These are phyloP conservation scores for Mola mola DNA, from an alignment of 2,113 vertebrate species.

Conservation along the genomic window DNA sequence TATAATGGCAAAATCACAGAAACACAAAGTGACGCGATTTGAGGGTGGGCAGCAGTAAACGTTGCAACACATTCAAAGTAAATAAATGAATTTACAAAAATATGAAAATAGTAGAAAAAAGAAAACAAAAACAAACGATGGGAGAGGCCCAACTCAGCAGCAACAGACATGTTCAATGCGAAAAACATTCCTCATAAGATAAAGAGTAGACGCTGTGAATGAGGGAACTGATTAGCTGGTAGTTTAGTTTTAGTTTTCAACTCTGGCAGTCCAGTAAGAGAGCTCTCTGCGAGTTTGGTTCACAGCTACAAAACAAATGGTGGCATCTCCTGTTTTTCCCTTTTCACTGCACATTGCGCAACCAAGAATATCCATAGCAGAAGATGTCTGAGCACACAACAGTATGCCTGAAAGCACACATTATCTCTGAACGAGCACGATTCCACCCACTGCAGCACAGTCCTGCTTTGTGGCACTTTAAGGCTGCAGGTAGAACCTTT, in stretches of 20 bases:
- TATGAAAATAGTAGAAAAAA: slow-evolving; percentile 11
- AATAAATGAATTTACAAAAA: slow-evolving; percentile 20
- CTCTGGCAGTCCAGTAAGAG: too few relatives aligned
- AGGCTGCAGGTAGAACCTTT: too few relatives aligned
- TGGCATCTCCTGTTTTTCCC: background rate
- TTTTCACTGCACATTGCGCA: slow-evolving; percentile 4
- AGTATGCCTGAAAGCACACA: too few relatives aligned
- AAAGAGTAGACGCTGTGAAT: too few relatives aligned
- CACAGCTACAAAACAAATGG: slow-evolving; percentile 15
- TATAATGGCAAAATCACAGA: slow-evolving; percentile 33
- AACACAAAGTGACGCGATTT: slow-evolving; percentile 24
- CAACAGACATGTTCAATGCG: slow-evolving; percentile 26
- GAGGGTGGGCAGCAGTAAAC: too few relatives aligned
- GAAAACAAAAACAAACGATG: background rate
- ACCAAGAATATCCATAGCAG: slow-evolving; percentile 5
- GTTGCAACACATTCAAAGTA: background rate
- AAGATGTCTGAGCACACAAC: slow-evolving; percentile 1
- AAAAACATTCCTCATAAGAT: slow-evolving; percentile 34
- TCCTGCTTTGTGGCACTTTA: background rate
- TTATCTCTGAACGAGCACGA: slow-evolving; percentile 8
- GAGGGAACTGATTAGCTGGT: too few relatives aligned
- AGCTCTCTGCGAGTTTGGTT: slow-evolving; percentile 1
- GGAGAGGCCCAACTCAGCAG: slow-evolving; percentile 7
- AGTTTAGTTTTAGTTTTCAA: too few relatives aligned
- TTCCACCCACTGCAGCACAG: background rate